A percentile compares a stretch with the other conserved stretches of the same genome.
Evolutionary conservation across 2,797 vertebrate species (phyloP).

Genomic region (Mormyrops attenuatus): DNA sequence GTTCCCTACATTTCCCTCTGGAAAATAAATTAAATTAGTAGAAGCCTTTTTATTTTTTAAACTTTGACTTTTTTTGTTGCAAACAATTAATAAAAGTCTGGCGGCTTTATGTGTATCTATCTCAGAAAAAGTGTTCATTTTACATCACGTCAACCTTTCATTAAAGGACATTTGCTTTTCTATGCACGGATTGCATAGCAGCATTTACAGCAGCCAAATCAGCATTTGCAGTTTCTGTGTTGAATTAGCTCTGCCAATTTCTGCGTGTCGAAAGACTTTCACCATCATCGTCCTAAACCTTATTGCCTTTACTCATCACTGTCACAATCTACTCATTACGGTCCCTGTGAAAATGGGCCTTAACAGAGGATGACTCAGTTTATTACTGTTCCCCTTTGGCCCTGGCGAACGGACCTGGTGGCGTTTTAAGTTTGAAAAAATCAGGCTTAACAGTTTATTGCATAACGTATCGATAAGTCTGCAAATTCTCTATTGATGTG

Average conservation of each 20-base stretch:
- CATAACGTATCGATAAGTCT: constrained; percentile 1
- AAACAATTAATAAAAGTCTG: background rate
- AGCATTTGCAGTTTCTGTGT: background rate
- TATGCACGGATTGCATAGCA: background rate
- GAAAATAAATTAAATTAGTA: background rate
- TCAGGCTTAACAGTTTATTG: background rate
- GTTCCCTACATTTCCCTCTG: background rate
- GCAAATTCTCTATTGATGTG: background rate
- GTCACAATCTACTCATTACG: background rate
- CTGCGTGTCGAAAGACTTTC: background rate
- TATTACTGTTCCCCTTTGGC: background rate
- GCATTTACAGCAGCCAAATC: background rate
- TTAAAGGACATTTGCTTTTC: background rate
- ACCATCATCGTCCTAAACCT: background rate
- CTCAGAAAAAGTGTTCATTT: background rate
- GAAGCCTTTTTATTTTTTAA: background rate
- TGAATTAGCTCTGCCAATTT: background rate
- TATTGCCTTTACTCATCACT: background rate
- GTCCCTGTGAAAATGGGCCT: background rate
- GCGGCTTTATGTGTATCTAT: background rate
- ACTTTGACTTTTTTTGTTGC: background rate
- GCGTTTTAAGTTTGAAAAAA: background rate
- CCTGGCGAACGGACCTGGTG: background rate
- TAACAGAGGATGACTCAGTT: constrained; percentile 11
- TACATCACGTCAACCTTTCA: background rate